phyloP scores from a whole-genome alignment of 2,888 invertebrate genomes.

The Danaus chrysippus region DNA sequence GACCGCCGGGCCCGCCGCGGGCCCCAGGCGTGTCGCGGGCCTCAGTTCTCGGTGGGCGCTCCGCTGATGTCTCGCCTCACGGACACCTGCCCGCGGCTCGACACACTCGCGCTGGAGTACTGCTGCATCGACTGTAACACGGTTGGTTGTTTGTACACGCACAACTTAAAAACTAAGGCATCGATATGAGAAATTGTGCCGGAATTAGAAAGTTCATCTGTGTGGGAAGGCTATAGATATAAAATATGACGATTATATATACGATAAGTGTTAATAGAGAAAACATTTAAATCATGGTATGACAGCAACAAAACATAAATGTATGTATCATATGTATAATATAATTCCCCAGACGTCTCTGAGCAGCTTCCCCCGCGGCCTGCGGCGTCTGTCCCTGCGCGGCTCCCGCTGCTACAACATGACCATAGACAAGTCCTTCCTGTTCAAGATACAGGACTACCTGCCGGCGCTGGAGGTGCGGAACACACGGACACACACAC shows the following conservation, averaged over 20 bases:
- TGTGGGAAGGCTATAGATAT: too few species aligned
- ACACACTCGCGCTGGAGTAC: slow-evolving; percentile 67
- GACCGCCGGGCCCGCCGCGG: slow-evolving; percentile 31
- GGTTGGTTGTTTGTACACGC: slow-evolving; percentile 39
- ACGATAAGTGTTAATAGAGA: too few species aligned
- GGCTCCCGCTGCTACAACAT: slow-evolving; percentile 73
- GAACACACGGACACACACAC: too few species aligned
- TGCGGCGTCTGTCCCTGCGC: slow-evolving; percentile 80
- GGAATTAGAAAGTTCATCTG: too few species aligned
- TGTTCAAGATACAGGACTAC: slow-evolving; percentile 74
- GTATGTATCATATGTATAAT: not conserved
- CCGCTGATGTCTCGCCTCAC: slow-evolving; percentile 49
- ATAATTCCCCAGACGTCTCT: slow-evolving; percentile 76
- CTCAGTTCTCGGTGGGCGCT: slow-evolving; percentile 50
- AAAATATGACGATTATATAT: too few species aligned
- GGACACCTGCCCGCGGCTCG: slow-evolving; percentile 56
- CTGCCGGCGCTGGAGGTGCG: slow-evolving; percentile 76
- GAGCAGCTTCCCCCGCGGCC: slow-evolving; percentile 80
- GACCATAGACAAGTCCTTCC: slow-evolving; percentile 68
- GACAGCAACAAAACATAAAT: too few species aligned
- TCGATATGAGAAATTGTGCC: too few species aligned
- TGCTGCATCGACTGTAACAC: slow-evolving; percentile 71
- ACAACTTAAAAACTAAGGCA: too few species aligned
- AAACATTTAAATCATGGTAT: too few species aligned
- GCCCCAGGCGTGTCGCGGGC: slow-evolving; percentile 41